Evolutionary conservation across 2,113 vertebrate genomes (phyloP), one percentile per base, ranked within the genome.

Genomic region (Ceratotherium simum): DNA sequence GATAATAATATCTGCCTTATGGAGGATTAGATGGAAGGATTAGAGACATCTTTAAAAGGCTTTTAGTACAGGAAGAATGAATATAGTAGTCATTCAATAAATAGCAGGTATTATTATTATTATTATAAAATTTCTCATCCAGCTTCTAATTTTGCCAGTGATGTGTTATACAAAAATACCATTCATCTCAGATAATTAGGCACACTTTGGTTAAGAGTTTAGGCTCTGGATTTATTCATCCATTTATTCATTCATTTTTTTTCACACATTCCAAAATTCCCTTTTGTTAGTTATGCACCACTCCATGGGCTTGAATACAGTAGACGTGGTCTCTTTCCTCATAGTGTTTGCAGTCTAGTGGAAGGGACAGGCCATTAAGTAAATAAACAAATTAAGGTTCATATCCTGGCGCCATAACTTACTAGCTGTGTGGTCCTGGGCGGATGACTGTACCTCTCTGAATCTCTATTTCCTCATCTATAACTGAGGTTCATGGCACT

Each of bases 201-300:
- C 11, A 33, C 17, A 27, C 16, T 83, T 89, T 81, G 33, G 58
- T 65, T 76, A 85, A 65, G 29, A 56, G 17, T 31, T n/a, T 73
- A 67, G 64, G 18, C 7, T 95, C 85, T 90, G 25, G 14, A 75
- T 90, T 86, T 81, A 60, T 51, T 91, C n/a, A 31, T 64, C 7
- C n/a, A 62, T 72, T 92, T 81, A 85, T 67, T 96, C 16, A 82
- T 76, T 95, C 16, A 46, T 70, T 82, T 81, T 90, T 93, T 46
- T 36, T 25, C 42, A 65, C 33, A 72, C 23, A 36, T 60, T 78
- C 51, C 36, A 16, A 62, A 65, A 58, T 90, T 83, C 17, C 46
- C 85, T 91, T 0, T 70, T 92, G 60, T 36, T 65, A 29, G 29
- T 46, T 88, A 11, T 9, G 13, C 23, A 60, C 31, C 7, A 0